These are phyloP conservation scores for Octomys mimax DNA, from an alignment of 2,797 vertebrate species.

Conservation along the genomic window DNA sequence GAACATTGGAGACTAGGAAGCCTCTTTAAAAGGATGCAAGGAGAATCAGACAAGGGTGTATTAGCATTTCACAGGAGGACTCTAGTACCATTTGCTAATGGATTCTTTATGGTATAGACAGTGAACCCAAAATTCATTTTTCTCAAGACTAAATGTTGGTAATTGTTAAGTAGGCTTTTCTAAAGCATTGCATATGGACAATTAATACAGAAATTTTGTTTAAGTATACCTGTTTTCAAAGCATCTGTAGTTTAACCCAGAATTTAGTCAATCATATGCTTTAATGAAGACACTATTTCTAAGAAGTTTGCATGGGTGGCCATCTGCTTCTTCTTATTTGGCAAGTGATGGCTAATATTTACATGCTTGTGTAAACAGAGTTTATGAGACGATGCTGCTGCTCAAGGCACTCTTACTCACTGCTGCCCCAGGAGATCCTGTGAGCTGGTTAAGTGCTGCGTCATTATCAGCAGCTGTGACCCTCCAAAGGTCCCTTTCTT, in stretches of 20 bases:
- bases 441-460: background rate
- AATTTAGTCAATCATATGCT: background rate
- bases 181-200: background rate
- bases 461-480: background rate
- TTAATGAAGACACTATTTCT: background rate
- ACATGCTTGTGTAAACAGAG: fast-evolving
- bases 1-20: background rate
- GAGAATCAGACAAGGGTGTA: background rate
- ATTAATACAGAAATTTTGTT: background rate
- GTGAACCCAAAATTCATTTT: background rate
- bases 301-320: background rate
- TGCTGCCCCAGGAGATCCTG: background rate
- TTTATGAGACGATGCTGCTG: background rate
- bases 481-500: background rate
- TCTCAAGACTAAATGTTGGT: background rate
- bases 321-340: background rate
- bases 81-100: background rate
- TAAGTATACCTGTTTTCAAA: background rate
- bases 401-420: background rate
- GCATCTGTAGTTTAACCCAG: background rate
- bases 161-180: background rate
- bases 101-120: background rate
- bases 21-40: background rate
- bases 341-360: no score
- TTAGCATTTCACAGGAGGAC: background rate